A percentile compares a stretch with the other conserved stretches of the same genome.
These are phyloP conservation scores for Collichthys lucidus DNA, from an alignment of 2,113 vertebrate genomes.

Conservation along the genomic window DNA sequence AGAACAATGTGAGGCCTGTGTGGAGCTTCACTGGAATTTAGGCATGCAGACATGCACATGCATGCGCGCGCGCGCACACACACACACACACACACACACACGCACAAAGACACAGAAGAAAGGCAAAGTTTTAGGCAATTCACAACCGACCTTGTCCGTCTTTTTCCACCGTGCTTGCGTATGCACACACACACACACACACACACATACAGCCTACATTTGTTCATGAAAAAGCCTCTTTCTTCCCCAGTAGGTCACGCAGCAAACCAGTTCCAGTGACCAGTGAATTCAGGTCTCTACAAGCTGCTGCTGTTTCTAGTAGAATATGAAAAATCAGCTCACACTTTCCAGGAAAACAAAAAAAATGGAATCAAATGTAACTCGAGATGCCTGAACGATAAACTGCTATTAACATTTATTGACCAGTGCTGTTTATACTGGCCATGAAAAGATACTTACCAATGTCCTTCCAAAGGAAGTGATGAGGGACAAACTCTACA, in stretches of 20 bases:
- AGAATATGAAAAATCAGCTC: conserved; percentile 22
- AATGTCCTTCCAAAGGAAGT: neutral
- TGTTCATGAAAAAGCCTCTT: conserved; percentile 50
- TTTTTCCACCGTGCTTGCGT: conserved; percentile 43
- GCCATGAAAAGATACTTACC: too few relatives aligned
- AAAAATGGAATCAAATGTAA: neutral
- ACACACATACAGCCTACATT: conserved; percentile 31
- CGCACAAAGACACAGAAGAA: conserved; percentile 51
- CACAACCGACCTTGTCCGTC: conserved; percentile 54
- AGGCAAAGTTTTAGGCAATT: conserved; percentile 40
- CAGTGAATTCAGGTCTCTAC: conserved; percentile 35
- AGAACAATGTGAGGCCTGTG: conserved; percentile 84
- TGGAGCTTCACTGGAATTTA: conserved; percentile 72
- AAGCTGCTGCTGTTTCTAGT: conserved; percentile 33
- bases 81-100: conserved; percentile 23
- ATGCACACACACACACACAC: conserved; percentile 8
- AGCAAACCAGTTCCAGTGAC: conserved; percentile 38
- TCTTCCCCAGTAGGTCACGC: conserved; percentile 52
- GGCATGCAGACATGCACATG: conserved; percentile 68
- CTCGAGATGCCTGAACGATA: neutral
- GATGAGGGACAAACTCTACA: too few relatives aligned
- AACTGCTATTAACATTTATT: neutral
- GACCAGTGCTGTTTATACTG: neutral
- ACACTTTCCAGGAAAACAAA: neutral
- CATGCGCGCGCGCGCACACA: conserved; percentile 22